Evolutionary conservation across 2,888 invertebrate genomes (phyloP), one percentile per base, ranked within the genome.

Genomic region (Epistrophella euchroma): DNA sequence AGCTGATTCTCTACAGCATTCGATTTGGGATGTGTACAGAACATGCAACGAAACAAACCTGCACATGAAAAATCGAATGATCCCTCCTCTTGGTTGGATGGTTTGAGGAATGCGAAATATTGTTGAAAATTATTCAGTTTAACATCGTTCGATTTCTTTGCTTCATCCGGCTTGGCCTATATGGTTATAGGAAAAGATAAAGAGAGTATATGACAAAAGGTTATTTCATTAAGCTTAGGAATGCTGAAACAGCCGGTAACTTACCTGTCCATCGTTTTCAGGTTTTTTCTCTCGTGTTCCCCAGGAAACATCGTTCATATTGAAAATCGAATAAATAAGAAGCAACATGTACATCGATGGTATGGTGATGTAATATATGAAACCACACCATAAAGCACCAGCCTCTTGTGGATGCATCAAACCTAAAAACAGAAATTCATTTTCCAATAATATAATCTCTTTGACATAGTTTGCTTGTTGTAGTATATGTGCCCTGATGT

Each of bases 301-400:
- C 98, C 98, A 98, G 1, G 96, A 96, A 4, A 98, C 97, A 90
- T 97, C 96, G 91, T 98, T 97, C 93, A 98, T 94, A 91, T 98
- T 98, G 91, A 98, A 97, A 32, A 98, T 93, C 0, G 98, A 97
- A 91, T 97, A 98, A 75, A 98, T 96, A 88, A 98, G 96, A 72
- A 98, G 94, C 90, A 98, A 93, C 94, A 98, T 95, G 92, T 98
- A 98, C 96, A 98, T 98, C 88, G 97, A 97, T 0, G 98, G 98
- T 71, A 98, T 97, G 7, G 98, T 97, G 60, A 98, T 95, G 91
- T 97, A 97, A 91, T 98, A 98, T 50, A 98, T 94, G 80, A 95
- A 90, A 17, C 96, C 94, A 89, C 95, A 96, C 45, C 95, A 91
- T n/a, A 98, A 92, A 88, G 97, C 97, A 56, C 93, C 91, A 71